Percentiles rank a stretch among this genome's conserved stretches.
Conservation (phyloP, 2,888 invertebrate genomes). For the Dicranocentrus wangi region DNA sequence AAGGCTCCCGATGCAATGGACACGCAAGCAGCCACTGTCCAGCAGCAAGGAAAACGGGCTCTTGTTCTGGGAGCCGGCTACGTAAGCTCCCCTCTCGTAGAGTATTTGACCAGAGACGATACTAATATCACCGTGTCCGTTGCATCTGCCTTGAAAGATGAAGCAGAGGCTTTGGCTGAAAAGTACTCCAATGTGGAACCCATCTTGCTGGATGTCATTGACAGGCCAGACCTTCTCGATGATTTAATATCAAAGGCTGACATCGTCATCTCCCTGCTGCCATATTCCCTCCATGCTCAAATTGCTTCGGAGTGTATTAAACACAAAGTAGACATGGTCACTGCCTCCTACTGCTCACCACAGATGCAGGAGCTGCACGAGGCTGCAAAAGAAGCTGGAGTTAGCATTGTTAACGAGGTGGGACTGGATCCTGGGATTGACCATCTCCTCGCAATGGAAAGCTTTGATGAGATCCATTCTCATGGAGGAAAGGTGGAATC, state of each 20-base stretch:
- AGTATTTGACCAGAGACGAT: conserved; percentile 89
- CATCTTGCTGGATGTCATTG: conserved; percentile 87
- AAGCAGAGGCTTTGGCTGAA: conserved; percentile 88
- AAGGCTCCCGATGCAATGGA: conserved; percentile 30
- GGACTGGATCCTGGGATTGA: conserved; percentile 51
- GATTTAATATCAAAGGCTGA: conserved; percentile 84
- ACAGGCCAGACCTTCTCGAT: conserved; percentile 81
- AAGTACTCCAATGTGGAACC: conserved; percentile 86
- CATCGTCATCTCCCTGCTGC: conserved; percentile 90
- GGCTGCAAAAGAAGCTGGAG: conserved; percentile 18
- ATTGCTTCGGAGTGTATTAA: conserved; percentile 41
- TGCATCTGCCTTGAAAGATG: conserved; percentile 88
- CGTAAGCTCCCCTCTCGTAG: conserved; percentile 94
- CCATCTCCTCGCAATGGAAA: conserved; percentile 42
- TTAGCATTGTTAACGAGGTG: conserved; percentile 38
- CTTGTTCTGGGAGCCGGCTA: conserved; percentile 96
- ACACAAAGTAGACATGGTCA: conserved; percentile 27
- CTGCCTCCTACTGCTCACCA: conserved; percentile 40
- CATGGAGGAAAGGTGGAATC: conserved; percentile 91
- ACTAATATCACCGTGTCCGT: conserved; percentile 85
- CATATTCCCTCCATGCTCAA: conserved; percentile 89
- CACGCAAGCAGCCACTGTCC: neutral
- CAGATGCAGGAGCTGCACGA: conserved; percentile 25
- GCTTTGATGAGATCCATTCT: conserved; percentile 72
- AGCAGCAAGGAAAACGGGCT: conserved; percentile 79